Conservation (phyloP, 2,113 vertebrate species). For the Malurus alboscapulatus region DNA sequence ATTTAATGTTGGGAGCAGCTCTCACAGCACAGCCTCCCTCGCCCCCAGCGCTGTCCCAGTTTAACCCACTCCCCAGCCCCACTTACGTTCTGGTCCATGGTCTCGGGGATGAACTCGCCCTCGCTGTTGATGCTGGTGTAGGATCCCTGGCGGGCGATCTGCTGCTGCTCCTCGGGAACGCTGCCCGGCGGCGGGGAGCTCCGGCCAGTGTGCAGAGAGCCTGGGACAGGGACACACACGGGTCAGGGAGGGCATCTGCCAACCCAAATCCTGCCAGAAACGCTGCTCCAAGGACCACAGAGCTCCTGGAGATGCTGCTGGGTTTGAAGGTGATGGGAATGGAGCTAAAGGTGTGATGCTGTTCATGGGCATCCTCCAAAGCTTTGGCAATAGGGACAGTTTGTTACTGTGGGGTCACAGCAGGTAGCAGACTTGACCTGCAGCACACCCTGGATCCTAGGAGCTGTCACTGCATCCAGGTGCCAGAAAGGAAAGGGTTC, state of each 20-base stretch:
- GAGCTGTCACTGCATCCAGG: background rate
- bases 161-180: conserved; percentile 90
- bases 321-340: background rate
- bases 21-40: rapidly evolving
- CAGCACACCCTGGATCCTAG: background rate
- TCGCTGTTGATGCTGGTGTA: conserved; percentile 93
- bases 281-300: rapidly evolving
- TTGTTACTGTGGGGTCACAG: background rate
- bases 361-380: background rate
- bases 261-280: background rate
- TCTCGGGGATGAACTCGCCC: conserved; percentile 91
- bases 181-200: conserved; percentile 88
- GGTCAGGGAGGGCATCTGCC: background rate
- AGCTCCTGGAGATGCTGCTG: background rate
- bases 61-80: rapidly evolving
- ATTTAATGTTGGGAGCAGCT: rapidly evolving
- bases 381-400: background rate
- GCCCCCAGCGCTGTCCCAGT: rapidly evolving
- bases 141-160: conserved; percentile 89
- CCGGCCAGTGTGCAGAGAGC: conserved; percentile 87
- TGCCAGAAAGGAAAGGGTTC: background rate
- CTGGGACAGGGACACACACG: conserved; percentile 44
- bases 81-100: conserved; percentile 81
- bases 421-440: background rate
- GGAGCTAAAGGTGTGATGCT: background rate